Conservation (phyloP, 2,797 vertebrate genomes). For the Spea hammondii region DNA sequence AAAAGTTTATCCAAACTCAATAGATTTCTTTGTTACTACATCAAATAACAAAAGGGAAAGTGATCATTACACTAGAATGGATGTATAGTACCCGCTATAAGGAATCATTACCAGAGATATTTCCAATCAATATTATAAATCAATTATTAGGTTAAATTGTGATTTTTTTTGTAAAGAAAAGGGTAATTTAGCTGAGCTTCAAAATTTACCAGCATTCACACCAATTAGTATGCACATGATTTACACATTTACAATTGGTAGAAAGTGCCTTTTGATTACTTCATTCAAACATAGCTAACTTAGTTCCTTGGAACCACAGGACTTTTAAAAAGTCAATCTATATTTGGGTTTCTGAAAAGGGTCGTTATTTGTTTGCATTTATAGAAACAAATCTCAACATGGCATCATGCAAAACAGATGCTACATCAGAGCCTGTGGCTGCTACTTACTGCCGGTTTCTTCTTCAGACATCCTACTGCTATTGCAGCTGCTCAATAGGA, state of each 20-base stretch:
- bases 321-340: conserved; percentile 37
- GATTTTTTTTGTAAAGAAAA: too few relatives aligned
- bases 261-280: neutral
- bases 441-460: conserved; percentile 48
- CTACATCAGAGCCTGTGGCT: conserved; percentile 51
- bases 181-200: too few relatives aligned
- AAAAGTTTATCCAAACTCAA: too few relatives aligned
- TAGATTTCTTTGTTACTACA: too few relatives aligned
- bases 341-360: conserved; percentile 50
- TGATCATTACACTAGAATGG: too few relatives aligned
- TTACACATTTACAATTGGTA: too few relatives aligned
- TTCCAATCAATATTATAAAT: too few relatives aligned
- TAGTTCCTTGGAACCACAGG: conserved; percentile 37
- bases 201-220: neutral
- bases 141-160: too few relatives aligned
- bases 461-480: conserved; percentile 51
- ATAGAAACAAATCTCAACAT: conserved; percentile 53
- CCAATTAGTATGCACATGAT: neutral
- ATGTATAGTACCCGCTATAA: too few relatives aligned
- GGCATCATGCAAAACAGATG: conserved; percentile 53
- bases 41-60: too few relatives aligned
- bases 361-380: conserved; percentile 51
- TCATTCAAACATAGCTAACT: conserved; percentile 28
- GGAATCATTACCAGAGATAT: too few relatives aligned
- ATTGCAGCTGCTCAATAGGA: conserved; percentile 51